Base-by-base conservation (phyloP, 64 coral and sea anemone genomes). In the Hydrozoanthus tunicans region DNA sequence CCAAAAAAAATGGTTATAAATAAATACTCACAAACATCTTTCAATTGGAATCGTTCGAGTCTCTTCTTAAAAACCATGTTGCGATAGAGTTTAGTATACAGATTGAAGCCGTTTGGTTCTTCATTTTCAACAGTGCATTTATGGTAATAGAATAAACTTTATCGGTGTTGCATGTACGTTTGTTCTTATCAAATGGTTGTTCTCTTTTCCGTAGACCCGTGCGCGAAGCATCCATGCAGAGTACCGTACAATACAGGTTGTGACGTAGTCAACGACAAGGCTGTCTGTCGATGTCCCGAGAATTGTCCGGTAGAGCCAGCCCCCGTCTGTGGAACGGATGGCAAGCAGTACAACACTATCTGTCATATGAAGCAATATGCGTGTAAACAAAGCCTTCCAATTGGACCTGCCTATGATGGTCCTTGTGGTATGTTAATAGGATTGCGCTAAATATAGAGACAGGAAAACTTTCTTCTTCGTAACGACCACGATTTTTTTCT, bases 231-330 rank as follows among this genome's bases (percentile, higher is more conserved):
- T 9, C 82, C 73, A 9, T 93, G 91, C 76, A 67, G 25, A 60
- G 62, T 62, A 32, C 91, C 91, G 20, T 93, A 88, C 75, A 93
- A 77, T 14, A 79, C 78, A 3, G 91, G 91, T n/a, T 93, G 91
- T 70, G 61, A 79, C 17, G 82, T 86, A n/a, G 62, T 88, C 6
- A 55, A 89, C 74, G 79, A 80, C 63, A 52, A 59, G 9, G 53
- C 83, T 14, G 72, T 79, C 6, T 93, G 91, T 56, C 75, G 65
- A 26, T 93, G 91, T 68, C 91, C 73, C 43, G 66, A 65, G 54
- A 58, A 64, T 32, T 93, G 91, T 70, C 81, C 91, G 56, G 70
- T 20, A 10, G 20, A 26, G 20, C 61, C 73, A 24, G 65, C 11
- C 4, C 82, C 82, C 24, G 91, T 93, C 6, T 93, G 91, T 86